These are phyloP conservation scores for Archivesica marissinica DNA, from an alignment of 1,140 invertebrate genomes.

Conservation along the genomic window DNA sequence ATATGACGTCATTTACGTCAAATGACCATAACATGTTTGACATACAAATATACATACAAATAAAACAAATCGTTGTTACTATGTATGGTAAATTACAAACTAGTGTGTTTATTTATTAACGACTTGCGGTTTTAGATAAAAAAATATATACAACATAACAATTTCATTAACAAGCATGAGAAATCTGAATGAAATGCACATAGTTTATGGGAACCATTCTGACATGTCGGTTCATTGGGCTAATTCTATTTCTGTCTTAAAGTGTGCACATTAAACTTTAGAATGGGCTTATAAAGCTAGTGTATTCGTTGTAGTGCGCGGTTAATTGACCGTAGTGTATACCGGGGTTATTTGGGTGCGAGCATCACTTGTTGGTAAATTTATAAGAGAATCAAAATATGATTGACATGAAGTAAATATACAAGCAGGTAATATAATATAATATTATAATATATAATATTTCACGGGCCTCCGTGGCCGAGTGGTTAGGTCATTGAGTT, in stretches of 20 bases:
- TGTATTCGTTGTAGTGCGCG: neutral
- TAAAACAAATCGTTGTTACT: neutral
- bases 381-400: neutral
- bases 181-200: neutral
- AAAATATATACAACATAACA: neutral
- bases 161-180: neutral
- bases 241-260: neutral
- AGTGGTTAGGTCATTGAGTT: no score
- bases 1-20: no score
- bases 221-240: neutral
- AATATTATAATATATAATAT: no score
- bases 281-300: neutral
- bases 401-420: neutral
- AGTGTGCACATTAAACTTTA: neutral
- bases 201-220: neutral
- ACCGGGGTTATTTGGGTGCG: neutral
- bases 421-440: no score
- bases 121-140: neutral
- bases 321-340: constrained; percentile 10
- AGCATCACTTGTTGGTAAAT: neutral
- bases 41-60: neutral
- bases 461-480: no score
- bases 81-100: neutral
- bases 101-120: neutral
- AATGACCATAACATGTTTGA: no score